Evolutionary conservation across 2,797 vertebrate species (phyloP), one percentile per base, ranked within the genome.

Genomic region (Dallia pectoralis): DNA sequence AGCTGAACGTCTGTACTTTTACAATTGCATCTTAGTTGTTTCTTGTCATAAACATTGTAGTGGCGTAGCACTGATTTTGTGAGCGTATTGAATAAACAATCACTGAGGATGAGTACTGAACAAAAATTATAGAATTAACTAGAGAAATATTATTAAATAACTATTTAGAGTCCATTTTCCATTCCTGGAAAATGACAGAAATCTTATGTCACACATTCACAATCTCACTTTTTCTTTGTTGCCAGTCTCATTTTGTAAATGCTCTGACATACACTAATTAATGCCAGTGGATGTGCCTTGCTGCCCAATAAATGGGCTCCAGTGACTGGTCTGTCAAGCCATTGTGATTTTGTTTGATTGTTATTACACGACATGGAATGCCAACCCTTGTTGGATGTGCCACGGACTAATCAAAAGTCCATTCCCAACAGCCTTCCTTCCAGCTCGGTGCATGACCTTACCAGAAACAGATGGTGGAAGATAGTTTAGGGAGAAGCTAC

Each of bases 401-500:
- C 0, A 48, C 69, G 30, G 53, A 78, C 71, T 74, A 62, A 62
- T 16, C 32, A 19, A 27, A 30, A 51, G 49, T 30, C 14, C 49
- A 53, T 73, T 64, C 70, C 47, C 66, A 71, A 59, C 66, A 61
- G 83, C 68, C 19, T 4, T 22, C 63, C 47, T 15, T 30, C 11
- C 47, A 9, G 40, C 36, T 84, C 73, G 70, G 79, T 71, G 77
- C 77, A 81, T 80, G 85, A 90, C 87, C 85, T 70, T 66, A 74
- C 78, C 77, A 18, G 48, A 79, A 89, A 85, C 89, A 91, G 87
- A 90, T 91, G 89, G 88, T 40, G 78, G 74, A 71, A 61, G 84
- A 76, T 65, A 89, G 86, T 87, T 88, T 75, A 61, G 86, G 87
- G 82, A 89, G 84, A 82, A 87, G 86, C 89, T 86, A 81, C 84